Evolutionary conservation across 1,140 invertebrate genomes (phyloP).

Genomic region (Galleria mellonella): DNA sequence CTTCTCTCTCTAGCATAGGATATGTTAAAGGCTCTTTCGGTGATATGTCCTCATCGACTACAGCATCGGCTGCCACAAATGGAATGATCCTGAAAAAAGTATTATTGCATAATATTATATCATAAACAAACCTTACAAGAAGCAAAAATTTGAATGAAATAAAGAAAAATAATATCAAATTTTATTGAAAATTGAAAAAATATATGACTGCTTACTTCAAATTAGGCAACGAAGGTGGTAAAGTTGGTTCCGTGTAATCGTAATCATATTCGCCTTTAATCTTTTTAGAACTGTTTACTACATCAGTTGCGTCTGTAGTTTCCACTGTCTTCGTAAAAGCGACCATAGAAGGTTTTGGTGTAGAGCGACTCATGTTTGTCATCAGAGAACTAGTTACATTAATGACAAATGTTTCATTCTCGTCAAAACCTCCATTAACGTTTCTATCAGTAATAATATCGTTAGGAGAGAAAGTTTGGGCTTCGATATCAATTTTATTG

Average conservation of each 20-base stretch:
- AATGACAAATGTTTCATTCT: slow-evolving; percentile 51
- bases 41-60: slow-evolving; percentile 64
- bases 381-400: slow-evolving; percentile 58
- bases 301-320: slow-evolving; percentile 40
- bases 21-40: slow-evolving; percentile 47
- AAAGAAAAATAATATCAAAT: too few species aligned
- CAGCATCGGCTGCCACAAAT: slow-evolving; percentile 86
- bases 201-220: slow-evolving; percentile 69
- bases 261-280: slow-evolving; percentile 76
- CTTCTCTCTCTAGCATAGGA: slow-evolving; percentile 47
- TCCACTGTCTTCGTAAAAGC: slow-evolving; percentile 28
- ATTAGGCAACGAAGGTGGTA: slow-evolving; percentile 85
- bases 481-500: slow-evolving; percentile 30
- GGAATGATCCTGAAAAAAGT: slow-evolving; percentile 82
- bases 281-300: slow-evolving; percentile 65
- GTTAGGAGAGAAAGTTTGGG: slow-evolving; percentile 41
- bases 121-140: slow-evolving; percentile 2
- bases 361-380: slow-evolving; percentile 38
- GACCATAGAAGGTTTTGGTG: slow-evolving; percentile 15
- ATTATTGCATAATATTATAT: slow-evolving; percentile 8
- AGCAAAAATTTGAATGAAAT: slow-evolving; percentile 1
- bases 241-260: slow-evolving; percentile 81
- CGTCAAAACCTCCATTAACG: slow-evolving; percentile 38
- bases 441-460: slow-evolving; percentile 60
- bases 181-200: background rate